These are phyloP conservation scores for Oplegnathus fasciatus DNA, from an alignment of 2,113 vertebrate species.

Conservation along the genomic window DNA sequence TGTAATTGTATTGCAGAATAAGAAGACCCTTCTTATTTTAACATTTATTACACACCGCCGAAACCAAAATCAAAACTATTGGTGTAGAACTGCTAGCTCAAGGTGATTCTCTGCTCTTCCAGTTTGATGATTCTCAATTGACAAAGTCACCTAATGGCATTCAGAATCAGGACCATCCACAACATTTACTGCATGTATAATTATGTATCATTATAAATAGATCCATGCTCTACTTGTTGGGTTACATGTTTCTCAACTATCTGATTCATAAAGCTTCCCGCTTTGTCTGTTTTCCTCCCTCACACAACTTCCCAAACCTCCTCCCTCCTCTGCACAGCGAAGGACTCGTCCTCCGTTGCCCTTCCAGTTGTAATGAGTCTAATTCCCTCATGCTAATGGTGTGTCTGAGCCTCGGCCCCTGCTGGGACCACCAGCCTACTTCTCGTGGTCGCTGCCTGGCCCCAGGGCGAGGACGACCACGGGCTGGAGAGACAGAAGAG, in stretches of 20 bases:
- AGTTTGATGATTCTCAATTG: neutral
- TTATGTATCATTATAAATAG: neutral
- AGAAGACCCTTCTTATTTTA: neutral
- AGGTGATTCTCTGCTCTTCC: neutral
- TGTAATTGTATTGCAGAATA: neutral
- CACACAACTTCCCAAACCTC: conserved; percentile 50
- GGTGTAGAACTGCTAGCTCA: neutral
- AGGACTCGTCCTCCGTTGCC: conserved; percentile 91
- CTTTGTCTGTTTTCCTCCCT: conserved; percentile 19
- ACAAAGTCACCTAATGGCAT: neutral
- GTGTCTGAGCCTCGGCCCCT: conserved; percentile 88
- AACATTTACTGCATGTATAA: neutral
- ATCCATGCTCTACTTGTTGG: neutral
- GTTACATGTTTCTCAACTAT: neutral
- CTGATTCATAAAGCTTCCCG: conserved; percentile 1
- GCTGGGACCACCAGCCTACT: conserved; percentile 88
- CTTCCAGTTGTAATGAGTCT: conserved; percentile 93
- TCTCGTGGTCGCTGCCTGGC: conserved; percentile 85
- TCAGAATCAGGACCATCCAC: neutral
- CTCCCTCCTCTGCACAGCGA: conserved; percentile 60
- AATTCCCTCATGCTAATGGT: conserved; percentile 91
- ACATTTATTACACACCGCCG: neutral
- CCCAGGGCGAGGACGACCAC: conserved; percentile 77
- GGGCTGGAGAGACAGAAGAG: conserved; percentile 48
- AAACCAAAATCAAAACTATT: neutral